These are phyloP conservation scores for Psophia crepitans DNA, from an alignment of 2,113 vertebrate species.

Conservation along the genomic window DNA sequence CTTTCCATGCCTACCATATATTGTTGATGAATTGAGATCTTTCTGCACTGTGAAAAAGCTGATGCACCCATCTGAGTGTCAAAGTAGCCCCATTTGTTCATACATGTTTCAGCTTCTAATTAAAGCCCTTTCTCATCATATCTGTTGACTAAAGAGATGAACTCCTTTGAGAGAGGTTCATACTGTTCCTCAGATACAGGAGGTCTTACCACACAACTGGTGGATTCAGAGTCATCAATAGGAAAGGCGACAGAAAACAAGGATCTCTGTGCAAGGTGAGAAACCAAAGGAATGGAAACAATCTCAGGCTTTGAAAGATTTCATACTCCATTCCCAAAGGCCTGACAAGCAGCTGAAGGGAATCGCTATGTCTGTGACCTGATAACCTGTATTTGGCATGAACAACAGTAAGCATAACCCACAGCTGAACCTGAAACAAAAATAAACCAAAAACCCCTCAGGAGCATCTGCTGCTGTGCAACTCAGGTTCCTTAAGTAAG, in stretches of 20 bases:
- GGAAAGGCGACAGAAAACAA: neutral
- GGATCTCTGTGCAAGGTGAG: neutral
- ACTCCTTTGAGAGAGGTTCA: neutral
- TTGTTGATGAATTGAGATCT: neutral
- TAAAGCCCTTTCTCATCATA: neutral
- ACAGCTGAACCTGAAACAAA: neutral
- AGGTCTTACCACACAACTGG: neutral
- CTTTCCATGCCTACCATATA: neutral
- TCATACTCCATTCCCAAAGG: neutral
- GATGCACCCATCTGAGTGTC: neutral
- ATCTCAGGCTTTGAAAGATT: neutral
- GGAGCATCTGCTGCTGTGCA: neutral
- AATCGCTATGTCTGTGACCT: neutral
- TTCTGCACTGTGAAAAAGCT: neutral
- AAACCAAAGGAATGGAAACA: neutral
- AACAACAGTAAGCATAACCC: neutral
- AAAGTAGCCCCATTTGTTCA: neutral
- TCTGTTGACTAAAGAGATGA: neutral
- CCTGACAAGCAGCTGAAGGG: neutral
- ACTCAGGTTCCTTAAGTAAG: neutral
- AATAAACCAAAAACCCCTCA: neutral
- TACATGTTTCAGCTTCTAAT: neutral
- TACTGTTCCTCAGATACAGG: neutral
- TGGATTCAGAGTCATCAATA: neutral
- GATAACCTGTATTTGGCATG: neutral